phyloP scores from a whole-genome alignment of 2,888 invertebrate species.

The Caenorhabditis wallacei region DNA sequence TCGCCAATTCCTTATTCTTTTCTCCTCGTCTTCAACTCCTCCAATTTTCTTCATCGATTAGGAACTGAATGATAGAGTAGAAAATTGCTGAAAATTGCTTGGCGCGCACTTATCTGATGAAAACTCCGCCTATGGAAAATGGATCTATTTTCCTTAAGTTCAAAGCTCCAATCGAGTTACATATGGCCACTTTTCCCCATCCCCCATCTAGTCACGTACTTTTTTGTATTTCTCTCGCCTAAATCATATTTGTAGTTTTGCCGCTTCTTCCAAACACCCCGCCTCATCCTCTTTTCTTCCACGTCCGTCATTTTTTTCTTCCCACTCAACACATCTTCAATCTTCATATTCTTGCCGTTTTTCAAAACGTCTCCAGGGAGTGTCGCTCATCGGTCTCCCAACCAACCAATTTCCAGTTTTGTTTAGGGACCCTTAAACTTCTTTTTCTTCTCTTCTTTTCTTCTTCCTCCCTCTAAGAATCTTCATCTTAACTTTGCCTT shows the following conservation, averaged over 20 bases:
- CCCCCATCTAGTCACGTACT: background rate
- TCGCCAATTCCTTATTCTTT: background rate
- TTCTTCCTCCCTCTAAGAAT: background rate
- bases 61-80: slow-evolving; percentile 5
- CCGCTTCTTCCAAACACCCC: background rate
- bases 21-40: background rate
- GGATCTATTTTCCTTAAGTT: too few species aligned
- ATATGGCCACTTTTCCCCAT: too few species aligned
- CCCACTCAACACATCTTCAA: slow-evolving; percentile 56
- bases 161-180: too few species aligned
- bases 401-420: slow-evolving; percentile 62
- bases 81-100: slow-evolving; percentile 36
- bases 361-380: slow-evolving; percentile 56
- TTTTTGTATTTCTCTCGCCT: background rate
- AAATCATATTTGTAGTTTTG: slow-evolving; percentile 55
- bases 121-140: slow-evolving; percentile 2
- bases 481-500: slow-evolving; percentile 20
- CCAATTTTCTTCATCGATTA: slow-evolving; percentile 18
- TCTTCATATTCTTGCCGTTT: slow-evolving; percentile 48
- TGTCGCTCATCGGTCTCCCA: slow-evolving; percentile 55
- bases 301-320: slow-evolving; percentile 2
- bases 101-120: background rate
- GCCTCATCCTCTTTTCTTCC: background rate
- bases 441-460: slow-evolving; percentile 16
- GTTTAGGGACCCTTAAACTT: slow-evolving; percentile 36